Conservation (phyloP, 2,113 vertebrate species). For the Indicator maculatus region DNA sequence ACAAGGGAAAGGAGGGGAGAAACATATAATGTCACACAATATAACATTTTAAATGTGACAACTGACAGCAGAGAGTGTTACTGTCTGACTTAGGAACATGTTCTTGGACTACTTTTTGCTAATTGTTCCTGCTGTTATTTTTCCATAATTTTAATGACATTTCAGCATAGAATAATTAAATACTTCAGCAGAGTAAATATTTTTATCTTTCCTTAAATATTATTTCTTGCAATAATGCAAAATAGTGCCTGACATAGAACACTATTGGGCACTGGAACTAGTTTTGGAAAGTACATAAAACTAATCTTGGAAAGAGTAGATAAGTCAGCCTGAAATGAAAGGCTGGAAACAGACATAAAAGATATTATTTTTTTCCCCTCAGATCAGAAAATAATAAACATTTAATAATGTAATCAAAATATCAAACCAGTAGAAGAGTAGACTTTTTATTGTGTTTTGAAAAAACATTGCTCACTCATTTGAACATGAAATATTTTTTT, state of each 20-base stretch:
- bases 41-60: not conserved
- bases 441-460: not conserved
- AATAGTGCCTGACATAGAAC: not conserved
- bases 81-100: not conserved
- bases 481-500: not conserved
- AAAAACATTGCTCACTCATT: not conserved
- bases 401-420: not conserved
- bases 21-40: not conserved
- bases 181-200: not conserved
- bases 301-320: not conserved
- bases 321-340: not conserved
- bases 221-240: not conserved
- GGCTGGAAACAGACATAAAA: not conserved
- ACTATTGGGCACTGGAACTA: not conserved
- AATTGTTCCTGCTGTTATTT: not conserved
- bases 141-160: not conserved
- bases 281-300: not conserved
- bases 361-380: too few species aligned
- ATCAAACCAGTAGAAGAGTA: not conserved
- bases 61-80: not conserved
- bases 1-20: not conserved
- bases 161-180: not conserved
- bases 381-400: not conserved
- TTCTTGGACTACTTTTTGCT: not conserved
- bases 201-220: not conserved